Evolutionary conservation across 2,113 vertebrate genomes (phyloP).

Genomic region (Chlorodrepanis virens): DNA sequence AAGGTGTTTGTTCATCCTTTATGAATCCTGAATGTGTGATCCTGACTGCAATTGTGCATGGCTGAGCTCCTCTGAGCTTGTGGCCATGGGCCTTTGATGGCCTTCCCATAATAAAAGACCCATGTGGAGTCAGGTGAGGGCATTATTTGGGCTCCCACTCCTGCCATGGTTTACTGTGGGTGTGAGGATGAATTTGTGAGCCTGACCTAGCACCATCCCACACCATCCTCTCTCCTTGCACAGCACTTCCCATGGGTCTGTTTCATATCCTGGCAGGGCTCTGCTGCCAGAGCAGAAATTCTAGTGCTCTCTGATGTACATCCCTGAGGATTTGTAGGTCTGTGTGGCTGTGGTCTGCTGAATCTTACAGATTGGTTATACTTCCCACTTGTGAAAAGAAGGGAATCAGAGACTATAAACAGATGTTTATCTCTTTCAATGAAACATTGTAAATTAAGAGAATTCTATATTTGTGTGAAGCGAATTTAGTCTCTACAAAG

Average conservation of each 20-base stretch:
- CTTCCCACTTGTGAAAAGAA: not conserved
- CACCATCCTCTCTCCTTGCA: not conserved
- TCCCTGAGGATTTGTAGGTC: not conserved
- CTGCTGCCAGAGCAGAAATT: not conserved
- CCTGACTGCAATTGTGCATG: not conserved
- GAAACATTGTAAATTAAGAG: not conserved
- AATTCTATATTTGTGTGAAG: not conserved
- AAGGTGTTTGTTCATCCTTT: not conserved
- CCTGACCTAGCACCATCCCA: not conserved
- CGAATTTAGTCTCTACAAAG: not conserved
- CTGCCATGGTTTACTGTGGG: not conserved
- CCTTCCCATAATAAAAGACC: not conserved
- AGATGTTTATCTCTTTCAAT: not conserved
- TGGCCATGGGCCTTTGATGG: not conserved
- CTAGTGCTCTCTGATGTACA: not conserved
- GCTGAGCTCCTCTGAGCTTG: not conserved
- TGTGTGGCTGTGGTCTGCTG: rapidly evolving
- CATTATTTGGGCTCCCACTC: not conserved
- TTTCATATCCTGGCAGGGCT: not conserved
- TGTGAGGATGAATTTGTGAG: not conserved
- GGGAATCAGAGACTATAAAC: not conserved
- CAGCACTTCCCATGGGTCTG: not conserved
- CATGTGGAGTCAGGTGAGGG: not conserved
- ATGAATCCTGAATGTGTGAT: not conserved
- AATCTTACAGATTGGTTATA: not conserved